Evolutionary conservation across 2,888 invertebrate species (phyloP).

Genomic region (Rhagium mordax): DNA sequence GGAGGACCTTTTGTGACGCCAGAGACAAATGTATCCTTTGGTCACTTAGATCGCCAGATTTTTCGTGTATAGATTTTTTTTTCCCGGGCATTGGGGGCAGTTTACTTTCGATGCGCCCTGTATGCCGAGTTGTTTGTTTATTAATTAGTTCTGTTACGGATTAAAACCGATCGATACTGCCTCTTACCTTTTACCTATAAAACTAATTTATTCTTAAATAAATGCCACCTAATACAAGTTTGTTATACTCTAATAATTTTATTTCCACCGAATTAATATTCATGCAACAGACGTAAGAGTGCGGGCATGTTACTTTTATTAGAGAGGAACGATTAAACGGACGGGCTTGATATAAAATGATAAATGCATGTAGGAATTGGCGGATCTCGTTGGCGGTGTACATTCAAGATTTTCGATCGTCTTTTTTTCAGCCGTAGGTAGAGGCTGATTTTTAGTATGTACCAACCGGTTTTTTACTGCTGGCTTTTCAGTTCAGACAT

Average conservation of each 20-base stretch:
- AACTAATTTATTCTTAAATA: background rate
- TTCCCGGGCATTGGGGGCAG: too few relatives aligned
- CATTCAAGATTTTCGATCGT: slow-evolving; percentile 57
- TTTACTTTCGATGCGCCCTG: background rate
- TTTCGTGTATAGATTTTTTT: too few relatives aligned
- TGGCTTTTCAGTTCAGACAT: slow-evolving; percentile 63
- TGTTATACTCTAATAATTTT: background rate
- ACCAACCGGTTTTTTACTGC: slow-evolving; percentile 67
- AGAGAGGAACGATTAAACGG: slow-evolving; percentile 31
- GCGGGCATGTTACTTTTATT: background rate
- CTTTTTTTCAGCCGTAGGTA: slow-evolving; percentile 62
- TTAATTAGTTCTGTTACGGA: background rate
- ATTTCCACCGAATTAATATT: background rate
- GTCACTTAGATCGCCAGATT: too few relatives aligned
- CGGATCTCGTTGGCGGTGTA: slow-evolving; percentile 53
- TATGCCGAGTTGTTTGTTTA: background rate
- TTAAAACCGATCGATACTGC: background rate
- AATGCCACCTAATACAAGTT: background rate
- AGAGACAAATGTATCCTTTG: too few relatives aligned
- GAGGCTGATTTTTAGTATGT: slow-evolving; percentile 60
- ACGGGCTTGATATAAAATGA: slow-evolving; percentile 45
- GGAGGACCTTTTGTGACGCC: too few relatives aligned
- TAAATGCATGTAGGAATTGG: slow-evolving; percentile 46
- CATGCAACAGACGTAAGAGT: background rate
- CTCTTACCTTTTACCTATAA: background rate